Evolutionary conservation across 2,113 vertebrate species (phyloP).

Genomic region (Myotis yumanensis): DNA sequence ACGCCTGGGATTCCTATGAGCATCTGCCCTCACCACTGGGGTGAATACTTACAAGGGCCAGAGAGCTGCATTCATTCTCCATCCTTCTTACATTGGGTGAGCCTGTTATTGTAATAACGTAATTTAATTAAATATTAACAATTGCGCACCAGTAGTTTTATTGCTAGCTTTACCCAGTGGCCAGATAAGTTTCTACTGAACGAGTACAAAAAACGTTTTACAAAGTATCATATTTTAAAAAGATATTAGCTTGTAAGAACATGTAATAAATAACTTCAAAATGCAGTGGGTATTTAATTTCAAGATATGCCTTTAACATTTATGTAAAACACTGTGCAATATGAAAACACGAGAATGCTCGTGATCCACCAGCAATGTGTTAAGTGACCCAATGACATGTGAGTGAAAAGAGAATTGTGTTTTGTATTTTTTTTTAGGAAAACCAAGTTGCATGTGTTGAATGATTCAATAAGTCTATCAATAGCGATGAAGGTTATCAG

Average conservation of each 20-base stretch:
- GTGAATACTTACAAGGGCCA: background rate
- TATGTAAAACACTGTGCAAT: too few species aligned
- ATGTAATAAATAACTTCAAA: too few species aligned
- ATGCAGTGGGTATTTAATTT: too few species aligned
- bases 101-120: background rate
- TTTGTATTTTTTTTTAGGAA: background rate
- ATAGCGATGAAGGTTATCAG: background rate
- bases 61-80: background rate
- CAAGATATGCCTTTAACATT: too few species aligned
- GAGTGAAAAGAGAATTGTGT: background rate
- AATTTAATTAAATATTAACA: constrained; percentile 16
- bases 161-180: too few species aligned
- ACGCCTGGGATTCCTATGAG: background rate
- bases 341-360: too few species aligned
- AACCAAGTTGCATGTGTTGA: background rate
- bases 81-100: background rate
- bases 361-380: too few species aligned
- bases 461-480: background rate
- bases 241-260: too few species aligned
- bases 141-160: too few species aligned
- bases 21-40: background rate
- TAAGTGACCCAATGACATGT: background rate
- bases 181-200: too few species aligned
- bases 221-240: too few species aligned
- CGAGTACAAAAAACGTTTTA: too few species aligned